These are phyloP conservation scores for Escarpia spicata DNA, from an alignment of 2,888 invertebrate species.

Conservation along the genomic window DNA sequence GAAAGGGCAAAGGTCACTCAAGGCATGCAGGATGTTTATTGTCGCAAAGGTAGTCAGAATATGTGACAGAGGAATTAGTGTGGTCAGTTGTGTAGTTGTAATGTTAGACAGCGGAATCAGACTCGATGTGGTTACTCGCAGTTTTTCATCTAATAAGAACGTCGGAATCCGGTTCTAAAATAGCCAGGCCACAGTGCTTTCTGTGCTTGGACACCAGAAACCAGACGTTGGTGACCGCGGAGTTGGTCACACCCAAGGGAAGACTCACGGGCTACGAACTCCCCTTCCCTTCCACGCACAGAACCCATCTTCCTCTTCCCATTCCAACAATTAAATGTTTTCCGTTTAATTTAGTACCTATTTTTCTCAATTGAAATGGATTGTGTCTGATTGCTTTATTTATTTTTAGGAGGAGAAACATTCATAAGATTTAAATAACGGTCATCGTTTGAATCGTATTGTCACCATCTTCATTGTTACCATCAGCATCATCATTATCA, in stretches of 20 bases:
- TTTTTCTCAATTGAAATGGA: not conserved
- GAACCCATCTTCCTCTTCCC: not conserved
- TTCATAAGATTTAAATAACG: too few relatives aligned
- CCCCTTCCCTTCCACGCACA: not conserved
- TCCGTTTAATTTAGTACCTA: not conserved
- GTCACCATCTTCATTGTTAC: too few relatives aligned
- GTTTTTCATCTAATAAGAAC: not conserved
- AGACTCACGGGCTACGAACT: not conserved
- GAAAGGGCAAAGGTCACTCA: not conserved
- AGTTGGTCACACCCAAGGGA: not conserved
- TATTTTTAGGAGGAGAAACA: too few relatives aligned
- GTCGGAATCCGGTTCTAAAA: not conserved
- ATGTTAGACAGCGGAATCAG: not conserved
- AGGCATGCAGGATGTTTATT: too few relatives aligned
- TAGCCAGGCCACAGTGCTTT: not conserved
- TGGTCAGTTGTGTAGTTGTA: not conserved
- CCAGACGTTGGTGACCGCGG: not conserved
- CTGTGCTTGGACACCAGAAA: not conserved
- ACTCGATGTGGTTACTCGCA: not conserved
- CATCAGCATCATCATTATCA: too few relatives aligned
- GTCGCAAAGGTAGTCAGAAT: not conserved
- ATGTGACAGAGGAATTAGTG: not conserved
- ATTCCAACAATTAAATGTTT: not conserved
- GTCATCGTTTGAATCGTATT: too few relatives aligned
- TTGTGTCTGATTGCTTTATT: not conserved